These are phyloP conservation scores for Ataeniobius toweri DNA, from an alignment of 2,797 vertebrate genomes.

Conservation along the genomic window DNA sequence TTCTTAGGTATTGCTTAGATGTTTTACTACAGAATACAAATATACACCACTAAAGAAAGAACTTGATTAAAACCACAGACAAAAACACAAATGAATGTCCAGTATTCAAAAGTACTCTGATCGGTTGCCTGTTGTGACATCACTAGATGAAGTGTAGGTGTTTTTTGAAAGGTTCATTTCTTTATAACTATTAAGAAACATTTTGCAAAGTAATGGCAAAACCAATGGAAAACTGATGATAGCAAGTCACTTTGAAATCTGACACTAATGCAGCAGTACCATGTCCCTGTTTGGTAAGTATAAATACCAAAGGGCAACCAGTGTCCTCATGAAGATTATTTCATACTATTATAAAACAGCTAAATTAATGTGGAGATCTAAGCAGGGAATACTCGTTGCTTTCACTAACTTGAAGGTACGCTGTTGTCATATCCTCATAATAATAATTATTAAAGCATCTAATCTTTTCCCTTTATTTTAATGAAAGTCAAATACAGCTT, in stretches of 20 bases:
- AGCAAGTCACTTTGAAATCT: not conserved
- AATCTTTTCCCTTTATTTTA: not conserved
- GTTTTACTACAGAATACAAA: not conserved
- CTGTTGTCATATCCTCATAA: conserved; percentile 8
- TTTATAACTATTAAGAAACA: not conserved
- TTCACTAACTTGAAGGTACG: not conserved
- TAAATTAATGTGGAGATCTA: not conserved
- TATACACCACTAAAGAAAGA: not conserved
- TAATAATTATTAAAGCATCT: conserved; percentile 11
- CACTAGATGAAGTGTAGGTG: not conserved
- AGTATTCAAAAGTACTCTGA: not conserved
- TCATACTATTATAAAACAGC: not conserved
- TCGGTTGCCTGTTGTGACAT: not conserved
- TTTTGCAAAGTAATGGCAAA: not conserved
- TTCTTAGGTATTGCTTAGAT: not conserved
- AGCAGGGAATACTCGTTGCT: not conserved
- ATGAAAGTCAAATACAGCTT: conserved; percentile 17
- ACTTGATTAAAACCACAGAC: not conserved
- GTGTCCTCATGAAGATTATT: not conserved
- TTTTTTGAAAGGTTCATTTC: not conserved
- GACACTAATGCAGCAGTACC: not conserved
- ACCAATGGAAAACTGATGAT: not conserved
- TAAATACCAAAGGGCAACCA: not conserved
- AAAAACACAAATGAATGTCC: not conserved
- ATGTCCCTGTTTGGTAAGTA: not conserved